Evolutionary conservation across 2,888 invertebrate genomes (phyloP).

Genomic region (Lumbricus terrestris): DNA sequence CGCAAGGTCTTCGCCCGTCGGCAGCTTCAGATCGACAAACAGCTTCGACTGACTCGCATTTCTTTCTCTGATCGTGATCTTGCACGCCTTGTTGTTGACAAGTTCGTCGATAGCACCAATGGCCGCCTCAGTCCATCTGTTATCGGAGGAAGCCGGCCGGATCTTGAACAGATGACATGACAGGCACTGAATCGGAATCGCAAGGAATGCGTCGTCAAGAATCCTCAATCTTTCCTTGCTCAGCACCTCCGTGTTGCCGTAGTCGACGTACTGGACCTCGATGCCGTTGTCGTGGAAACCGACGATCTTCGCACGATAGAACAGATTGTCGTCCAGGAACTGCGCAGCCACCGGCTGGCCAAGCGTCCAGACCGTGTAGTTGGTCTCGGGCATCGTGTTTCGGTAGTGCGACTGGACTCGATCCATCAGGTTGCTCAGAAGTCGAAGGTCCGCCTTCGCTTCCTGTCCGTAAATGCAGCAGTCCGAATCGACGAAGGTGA

Average conservation of each 20-base stretch:
- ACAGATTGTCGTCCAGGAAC: constrained; percentile 16
- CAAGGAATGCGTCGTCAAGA: not conserved
- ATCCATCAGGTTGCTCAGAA: not conserved
- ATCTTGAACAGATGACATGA: constrained; percentile 6
- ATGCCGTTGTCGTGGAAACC: constrained; percentile 16
- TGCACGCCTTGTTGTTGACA: not conserved
- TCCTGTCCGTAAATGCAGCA: constrained; percentile 12
- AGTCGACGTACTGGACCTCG: constrained; percentile 21
- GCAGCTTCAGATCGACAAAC: not conserved
- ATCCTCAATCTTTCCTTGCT: constrained; percentile 16
- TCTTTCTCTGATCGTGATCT: not conserved
- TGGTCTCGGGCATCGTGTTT: not conserved
- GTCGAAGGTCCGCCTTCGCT: not conserved
- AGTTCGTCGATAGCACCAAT: not conserved
- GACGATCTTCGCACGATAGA: constrained; percentile 19
- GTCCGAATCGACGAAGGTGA: not conserved
- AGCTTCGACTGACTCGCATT: not conserved
- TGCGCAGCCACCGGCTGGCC: constrained; percentile 20
- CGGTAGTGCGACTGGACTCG: not conserved
- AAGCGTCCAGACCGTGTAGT: not conserved
- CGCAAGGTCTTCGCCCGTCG: not conserved
- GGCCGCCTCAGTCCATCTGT: not conserved
- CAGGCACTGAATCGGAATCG: constrained; percentile 7
- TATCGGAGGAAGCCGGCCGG: not conserved
- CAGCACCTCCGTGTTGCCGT: constrained; percentile 19